phyloP scores from a whole-genome alignment of 2,113 vertebrate genomes.

The Lota lota region DNA sequence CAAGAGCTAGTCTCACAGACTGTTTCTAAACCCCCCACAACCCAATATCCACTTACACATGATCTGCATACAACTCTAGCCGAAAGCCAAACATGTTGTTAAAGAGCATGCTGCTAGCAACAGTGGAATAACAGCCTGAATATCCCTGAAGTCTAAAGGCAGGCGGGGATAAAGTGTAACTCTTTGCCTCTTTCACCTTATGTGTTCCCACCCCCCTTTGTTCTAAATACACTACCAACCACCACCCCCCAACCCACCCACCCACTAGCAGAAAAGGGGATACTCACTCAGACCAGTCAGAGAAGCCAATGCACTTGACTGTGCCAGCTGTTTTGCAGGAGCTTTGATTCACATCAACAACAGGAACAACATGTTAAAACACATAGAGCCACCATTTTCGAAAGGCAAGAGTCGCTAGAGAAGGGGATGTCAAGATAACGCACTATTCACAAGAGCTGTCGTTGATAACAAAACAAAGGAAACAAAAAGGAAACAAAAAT shows the following conservation, averaged over 20 bases:
- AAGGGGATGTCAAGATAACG: constrained; percentile 84
- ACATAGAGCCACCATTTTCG: constrained; percentile 98
- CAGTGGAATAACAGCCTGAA: constrained; percentile 6
- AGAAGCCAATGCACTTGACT: constrained; percentile 99
- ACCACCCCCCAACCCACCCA: constrained; percentile 48
- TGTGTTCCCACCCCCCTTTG: not conserved
- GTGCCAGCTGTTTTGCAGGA: constrained; percentile 99
- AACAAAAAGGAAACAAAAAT: constrained; percentile 86
- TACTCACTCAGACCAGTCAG: constrained; percentile 99
- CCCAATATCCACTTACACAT: constrained; percentile 29
- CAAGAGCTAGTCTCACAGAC: constrained; percentile 27
- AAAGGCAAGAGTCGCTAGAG: constrained; percentile 93
- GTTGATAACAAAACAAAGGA: constrained; percentile 89
- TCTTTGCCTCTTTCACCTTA: constrained; percentile 14
- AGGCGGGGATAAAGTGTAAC: constrained; percentile 10
- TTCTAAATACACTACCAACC: not conserved
- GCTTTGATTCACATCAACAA: constrained; percentile 99
- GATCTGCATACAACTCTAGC: constrained; percentile 14
- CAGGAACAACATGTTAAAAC: constrained; percentile 99
- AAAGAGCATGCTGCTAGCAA: constrained; percentile 58
- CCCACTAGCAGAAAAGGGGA: constrained; percentile 76
- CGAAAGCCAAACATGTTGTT: constrained; percentile 8
- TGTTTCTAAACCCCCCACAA: constrained; percentile 34
- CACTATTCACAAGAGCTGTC: constrained; percentile 90
- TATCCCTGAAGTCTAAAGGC: not conserved